Evolutionary conservation across 2,797 vertebrate species (phyloP).

Genomic region (Macropodus opercularis): DNA sequence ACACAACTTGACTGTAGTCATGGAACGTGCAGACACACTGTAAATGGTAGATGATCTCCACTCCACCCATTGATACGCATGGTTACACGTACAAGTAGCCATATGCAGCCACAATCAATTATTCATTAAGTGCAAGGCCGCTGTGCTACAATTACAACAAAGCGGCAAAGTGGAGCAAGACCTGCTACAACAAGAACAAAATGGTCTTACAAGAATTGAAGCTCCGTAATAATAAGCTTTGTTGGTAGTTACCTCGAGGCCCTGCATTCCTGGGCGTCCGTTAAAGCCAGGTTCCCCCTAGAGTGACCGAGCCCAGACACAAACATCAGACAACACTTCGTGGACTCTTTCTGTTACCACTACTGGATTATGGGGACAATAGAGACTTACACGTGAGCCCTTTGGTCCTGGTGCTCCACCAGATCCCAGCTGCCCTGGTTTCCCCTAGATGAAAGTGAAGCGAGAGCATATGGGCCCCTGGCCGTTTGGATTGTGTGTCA

Average conservation of each 20-base stretch:
- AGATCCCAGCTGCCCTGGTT: constrained; percentile 71
- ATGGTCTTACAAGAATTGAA: no score
- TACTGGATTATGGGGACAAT: constrained; percentile 43
- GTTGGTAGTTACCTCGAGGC: constrained; percentile 82
- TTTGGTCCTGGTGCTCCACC: constrained; percentile 71
- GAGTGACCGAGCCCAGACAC: constrained; percentile 51
- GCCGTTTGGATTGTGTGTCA: constrained; percentile 19
- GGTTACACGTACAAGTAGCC: no score
- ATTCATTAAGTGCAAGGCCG: no score
- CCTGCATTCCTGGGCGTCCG: constrained; percentile 84
- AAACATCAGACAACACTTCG: constrained; percentile 27
- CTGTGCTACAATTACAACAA: no score
- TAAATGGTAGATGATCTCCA: no score
- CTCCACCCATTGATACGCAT: no score
- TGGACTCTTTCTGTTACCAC: constrained; percentile 25
- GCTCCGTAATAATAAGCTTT: no score
- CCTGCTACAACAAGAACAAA: no score
- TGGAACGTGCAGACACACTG: no score
- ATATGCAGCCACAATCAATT: no score
- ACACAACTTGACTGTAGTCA: no score
- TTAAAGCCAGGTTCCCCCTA: constrained; percentile 86
- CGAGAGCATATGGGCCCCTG: constrained; percentile 30
- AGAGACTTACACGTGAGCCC: constrained; percentile 72
- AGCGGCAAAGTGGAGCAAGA: no score
- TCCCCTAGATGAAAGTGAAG: constrained; percentile 71